Conservation (phyloP, 2,888 invertebrate species). For the Lagria hirta region DNA sequence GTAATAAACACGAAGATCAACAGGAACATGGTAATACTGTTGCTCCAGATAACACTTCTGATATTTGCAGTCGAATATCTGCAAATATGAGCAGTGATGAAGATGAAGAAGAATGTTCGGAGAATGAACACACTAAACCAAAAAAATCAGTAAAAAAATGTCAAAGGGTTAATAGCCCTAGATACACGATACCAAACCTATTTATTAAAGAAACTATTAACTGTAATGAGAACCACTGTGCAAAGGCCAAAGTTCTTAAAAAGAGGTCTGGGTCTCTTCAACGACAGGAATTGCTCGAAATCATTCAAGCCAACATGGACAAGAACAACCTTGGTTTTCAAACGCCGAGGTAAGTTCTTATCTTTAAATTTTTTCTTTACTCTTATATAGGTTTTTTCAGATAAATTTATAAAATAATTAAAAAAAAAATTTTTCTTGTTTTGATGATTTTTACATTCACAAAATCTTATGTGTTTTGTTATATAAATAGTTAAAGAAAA, state of each 20-base stretch:
- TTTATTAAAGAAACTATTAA: conserved; percentile 31
- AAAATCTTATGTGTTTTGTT: too few species aligned
- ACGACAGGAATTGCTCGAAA: conserved; percentile 79
- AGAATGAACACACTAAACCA: conserved; percentile 27
- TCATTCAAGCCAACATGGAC: conserved; percentile 89
- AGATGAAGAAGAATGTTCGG: conserved; percentile 33
- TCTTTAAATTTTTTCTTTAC: background rate
- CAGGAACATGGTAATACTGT: conserved; percentile 28
- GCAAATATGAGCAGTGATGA: conserved; percentile 38
- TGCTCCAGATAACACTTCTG: conserved; percentile 39
- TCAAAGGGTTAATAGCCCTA: conserved; percentile 18
- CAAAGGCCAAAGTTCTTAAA: conserved; percentile 48
- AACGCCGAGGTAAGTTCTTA: conserved; percentile 68
- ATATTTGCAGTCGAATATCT: conserved; percentile 38
- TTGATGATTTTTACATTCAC: too few species aligned
- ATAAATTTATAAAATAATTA: too few species aligned
- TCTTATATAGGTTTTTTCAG: too few species aligned
- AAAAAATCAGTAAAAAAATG: conserved; percentile 18
- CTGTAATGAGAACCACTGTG: conserved; percentile 30
- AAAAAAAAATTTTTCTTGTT: too few species aligned
- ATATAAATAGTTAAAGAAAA: too few species aligned
- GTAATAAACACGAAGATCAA: conserved; percentile 36
- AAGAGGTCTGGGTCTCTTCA: conserved; percentile 74
- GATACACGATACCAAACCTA: conserved; percentile 30
- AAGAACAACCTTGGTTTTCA: conserved; percentile 86